Evolutionary conservation across 53 echinoderm and acorn worm species (phyloP).

Genomic region (Echinometra lucunter): DNA sequence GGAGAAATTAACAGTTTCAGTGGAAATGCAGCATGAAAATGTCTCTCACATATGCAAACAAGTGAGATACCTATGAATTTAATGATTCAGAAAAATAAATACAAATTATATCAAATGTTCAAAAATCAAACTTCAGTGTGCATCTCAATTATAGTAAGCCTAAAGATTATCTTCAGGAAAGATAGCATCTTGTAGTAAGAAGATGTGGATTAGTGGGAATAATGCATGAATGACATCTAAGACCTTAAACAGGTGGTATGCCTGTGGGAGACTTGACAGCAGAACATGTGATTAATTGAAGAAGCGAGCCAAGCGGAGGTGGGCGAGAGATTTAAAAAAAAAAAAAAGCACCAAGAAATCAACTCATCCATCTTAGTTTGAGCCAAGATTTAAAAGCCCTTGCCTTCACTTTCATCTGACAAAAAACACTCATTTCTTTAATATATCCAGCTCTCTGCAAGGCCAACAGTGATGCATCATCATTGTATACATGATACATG

Average conservation of each 20-base stretch:
- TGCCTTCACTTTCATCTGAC: neutral
- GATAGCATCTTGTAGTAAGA: neutral
- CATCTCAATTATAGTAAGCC: no score
- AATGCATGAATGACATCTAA: neutral
- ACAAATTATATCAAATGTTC: no score
- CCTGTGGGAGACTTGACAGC: slow-evolving; percentile 46
- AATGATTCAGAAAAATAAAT: no score
- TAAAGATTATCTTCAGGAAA: no score
- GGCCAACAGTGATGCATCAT: slow-evolving; percentile 14
- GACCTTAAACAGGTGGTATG: slow-evolving; percentile 50
- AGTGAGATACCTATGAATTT: no score
- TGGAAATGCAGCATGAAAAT: neutral
- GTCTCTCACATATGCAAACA: no score
- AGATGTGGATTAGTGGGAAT: neutral
- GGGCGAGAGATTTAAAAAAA: neutral
- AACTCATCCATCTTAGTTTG: slow-evolving; percentile 34
- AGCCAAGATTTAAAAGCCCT: slow-evolving; percentile 34
- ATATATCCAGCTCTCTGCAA: neutral
- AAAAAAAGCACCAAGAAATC: slow-evolving; percentile 8
- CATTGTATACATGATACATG: neutral
- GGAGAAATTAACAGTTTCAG: neutral
- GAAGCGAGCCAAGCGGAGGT: neutral
- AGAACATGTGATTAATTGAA: slow-evolving; percentile 33
- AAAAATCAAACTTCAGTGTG: no score
- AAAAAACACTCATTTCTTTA: neutral